A percentile compares a stretch with the other conserved stretches of the same genome.
phyloP scores from a whole-genome alignment of 2,113 vertebrate genomes.

The Nansenia antarctica region DNA sequence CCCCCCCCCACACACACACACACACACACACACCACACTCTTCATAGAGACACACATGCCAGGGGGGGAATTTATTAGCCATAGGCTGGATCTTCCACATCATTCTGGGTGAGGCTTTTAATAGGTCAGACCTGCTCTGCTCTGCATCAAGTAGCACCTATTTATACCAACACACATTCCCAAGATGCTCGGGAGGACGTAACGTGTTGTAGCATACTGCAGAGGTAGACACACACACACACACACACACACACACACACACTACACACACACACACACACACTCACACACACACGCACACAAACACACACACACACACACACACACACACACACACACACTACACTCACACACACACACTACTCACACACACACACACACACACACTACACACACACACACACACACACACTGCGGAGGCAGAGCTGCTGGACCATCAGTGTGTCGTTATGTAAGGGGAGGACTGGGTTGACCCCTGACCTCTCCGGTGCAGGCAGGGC shows the following conservation, averaged over 20 bases:
- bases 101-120: conserved; percentile 5
- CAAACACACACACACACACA: too few species aligned
- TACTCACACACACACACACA: too few species aligned
- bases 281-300: too few species aligned
- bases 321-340: too few species aligned
- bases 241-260: too few species aligned
- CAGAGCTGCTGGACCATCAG: background rate
- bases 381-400: too few species aligned
- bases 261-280: too few species aligned
- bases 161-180: conserved; percentile 23
- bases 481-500: background rate
- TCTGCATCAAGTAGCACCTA: conserved; percentile 28
- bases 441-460: background rate
- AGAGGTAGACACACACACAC: too few species aligned
- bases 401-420: too few species aligned
- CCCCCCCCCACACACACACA: too few species aligned
- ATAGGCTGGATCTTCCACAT: conserved; percentile 1
- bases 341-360: too few species aligned
- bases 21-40: background rate
- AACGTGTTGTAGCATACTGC: background rate
- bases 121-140: conserved; percentile 24
- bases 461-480: background rate
- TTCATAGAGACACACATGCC: background rate
- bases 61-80: background rate
- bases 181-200: background rate